Base-by-base conservation (phyloP, 1,140 invertebrate genomes). In the Camponotus floridanus region DNA sequence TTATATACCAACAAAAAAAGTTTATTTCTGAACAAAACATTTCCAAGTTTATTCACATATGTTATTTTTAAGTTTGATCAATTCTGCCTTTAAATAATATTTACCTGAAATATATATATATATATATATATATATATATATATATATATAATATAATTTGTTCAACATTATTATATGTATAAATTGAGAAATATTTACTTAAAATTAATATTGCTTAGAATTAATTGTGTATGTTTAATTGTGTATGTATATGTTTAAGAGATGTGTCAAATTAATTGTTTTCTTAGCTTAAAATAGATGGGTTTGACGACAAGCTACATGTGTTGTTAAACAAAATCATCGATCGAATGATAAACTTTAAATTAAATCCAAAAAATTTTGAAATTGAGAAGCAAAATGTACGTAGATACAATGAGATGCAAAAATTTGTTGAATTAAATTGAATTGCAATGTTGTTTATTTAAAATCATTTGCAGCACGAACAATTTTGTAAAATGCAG, bases 271-370 rank as follows among this genome's bases (percentile, higher is more conserved):
- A 65, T 33, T n/a, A 36, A 68, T 42, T 26, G 5, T 68, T 81
- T 88, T 95, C 95, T 45, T 93, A 98, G 98, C 95, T 99, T 71
- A 96, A 95, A 39, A 96, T 99, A 88, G 96, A 96, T 79, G 99
- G 99, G 6, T 99, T 99, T 93, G 98, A 97, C 94, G 97, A 99
- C 91, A 99, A 99, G 93, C 97, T 98, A 90, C 96, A 97, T 86
- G 96, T 98, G 59, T 94, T 99, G 0, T 92, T 99, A 31, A 96
- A 98, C 85, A 98, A 98, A 95, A 97, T 99, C 0, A 95, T 99
- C 87, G 97, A 99, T 48, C 97, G 97, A 89, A 95, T 99, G 91
- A 96, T 98, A 0, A 95, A 97, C 87, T 99, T 99, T 93, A 96
- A 97, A 86, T 95, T 98, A 57, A 97, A 99, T 92, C 96, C 96